A percentile compares a stretch with the other conserved stretches of the same genome.
Evolutionary conservation across 92 coral and sea anemone genomes (phyloP).

Genomic region (Bergia puertoricense): DNA sequence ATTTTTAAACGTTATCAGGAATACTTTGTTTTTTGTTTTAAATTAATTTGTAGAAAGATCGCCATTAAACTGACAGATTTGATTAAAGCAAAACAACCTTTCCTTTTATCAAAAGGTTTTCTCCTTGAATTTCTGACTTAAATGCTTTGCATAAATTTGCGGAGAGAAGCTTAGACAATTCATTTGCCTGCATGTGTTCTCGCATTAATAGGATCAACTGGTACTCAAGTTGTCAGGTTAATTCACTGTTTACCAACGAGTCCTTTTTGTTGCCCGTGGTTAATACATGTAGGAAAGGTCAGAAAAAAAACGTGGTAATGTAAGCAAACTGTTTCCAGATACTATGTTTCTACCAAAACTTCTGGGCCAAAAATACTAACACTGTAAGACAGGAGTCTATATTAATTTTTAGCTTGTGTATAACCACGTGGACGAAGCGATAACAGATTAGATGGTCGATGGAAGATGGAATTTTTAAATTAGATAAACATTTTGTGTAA

Average conservation of each 20-base stretch:
- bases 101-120: background rate
- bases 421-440: conserved; percentile 29
- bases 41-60: background rate
- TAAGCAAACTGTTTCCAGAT: background rate
- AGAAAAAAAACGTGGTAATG: background rate
- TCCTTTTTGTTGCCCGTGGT: background rate
- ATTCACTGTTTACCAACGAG: background rate
- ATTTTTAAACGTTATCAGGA: no score
- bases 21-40: background rate
- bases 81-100: background rate
- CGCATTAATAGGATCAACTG: background rate
- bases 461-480: conserved; percentile 11
- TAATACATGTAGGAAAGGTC: background rate
- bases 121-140: background rate
- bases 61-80: background rate
- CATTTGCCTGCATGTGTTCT: background rate
- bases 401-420: background rate
- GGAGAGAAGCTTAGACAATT: background rate
- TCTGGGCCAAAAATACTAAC: background rate
- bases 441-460: background rate
- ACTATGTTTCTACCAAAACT: background rate
- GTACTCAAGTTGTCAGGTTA: background rate
- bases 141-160: background rate
- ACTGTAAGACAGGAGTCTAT: background rate
- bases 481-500: background rate